Evolutionary conservation across 2,888 invertebrate genomes (phyloP).

Genomic region (Clivina fossor): DNA sequence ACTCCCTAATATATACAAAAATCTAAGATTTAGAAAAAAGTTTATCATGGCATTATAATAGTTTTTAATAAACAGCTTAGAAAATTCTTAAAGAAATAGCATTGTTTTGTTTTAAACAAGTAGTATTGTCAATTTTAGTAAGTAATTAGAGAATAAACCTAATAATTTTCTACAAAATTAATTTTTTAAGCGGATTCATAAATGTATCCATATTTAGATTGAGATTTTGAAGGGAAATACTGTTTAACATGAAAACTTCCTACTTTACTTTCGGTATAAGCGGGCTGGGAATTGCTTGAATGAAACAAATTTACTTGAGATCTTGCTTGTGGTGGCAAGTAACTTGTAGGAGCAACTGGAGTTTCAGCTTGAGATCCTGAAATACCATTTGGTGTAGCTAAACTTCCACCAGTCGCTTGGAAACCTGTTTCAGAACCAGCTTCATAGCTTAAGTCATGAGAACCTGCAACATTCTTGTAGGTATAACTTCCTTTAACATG

Average conservation of each 20-base stretch:
- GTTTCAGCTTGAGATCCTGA: constrained; percentile 26
- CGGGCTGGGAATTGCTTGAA: not conserved
- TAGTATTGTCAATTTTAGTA: too few relatives aligned
- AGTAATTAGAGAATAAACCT: too few relatives aligned
- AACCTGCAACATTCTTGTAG: constrained; percentile 41
- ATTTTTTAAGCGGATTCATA: constrained; percentile 15
- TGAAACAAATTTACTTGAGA: not conserved
- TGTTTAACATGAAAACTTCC: constrained; percentile 12
- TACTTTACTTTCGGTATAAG: constrained; percentile 9
- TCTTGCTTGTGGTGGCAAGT: constrained; percentile 14
- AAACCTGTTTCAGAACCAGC: constrained; percentile 40
- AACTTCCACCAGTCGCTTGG: constrained; percentile 48
- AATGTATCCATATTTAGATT: constrained; percentile 15
- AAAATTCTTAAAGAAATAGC: too few relatives aligned
- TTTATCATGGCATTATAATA: too few relatives aligned
- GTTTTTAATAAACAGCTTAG: too few relatives aligned
- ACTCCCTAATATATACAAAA: too few relatives aligned
- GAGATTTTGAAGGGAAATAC: constrained; percentile 19
- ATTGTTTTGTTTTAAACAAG: too few relatives aligned
- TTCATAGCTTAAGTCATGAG: constrained; percentile 41
- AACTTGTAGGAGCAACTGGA: not conserved
- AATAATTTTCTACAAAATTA: too few relatives aligned
- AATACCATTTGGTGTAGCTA: constrained; percentile 42
- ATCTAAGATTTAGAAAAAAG: too few relatives aligned
- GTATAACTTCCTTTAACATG: constrained; percentile 44